Conservation (phyloP, 2,888 invertebrate genomes). For the Dasysyrphus albostriatus region DNA sequence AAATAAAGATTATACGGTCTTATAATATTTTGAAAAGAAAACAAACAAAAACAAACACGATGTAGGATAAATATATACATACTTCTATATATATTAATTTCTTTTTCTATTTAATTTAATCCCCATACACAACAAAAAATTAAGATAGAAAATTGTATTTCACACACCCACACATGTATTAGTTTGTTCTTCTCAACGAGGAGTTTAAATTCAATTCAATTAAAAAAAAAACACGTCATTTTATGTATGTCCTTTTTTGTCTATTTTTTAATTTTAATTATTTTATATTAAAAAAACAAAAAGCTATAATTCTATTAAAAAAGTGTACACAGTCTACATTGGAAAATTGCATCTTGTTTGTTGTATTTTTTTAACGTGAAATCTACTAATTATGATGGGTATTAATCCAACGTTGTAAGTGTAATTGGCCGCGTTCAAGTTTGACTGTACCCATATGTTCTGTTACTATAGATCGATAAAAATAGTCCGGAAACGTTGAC, state of each 20-base stretch:
- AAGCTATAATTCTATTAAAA: constrained; percentile 31
- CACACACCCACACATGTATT: constrained; percentile 17
- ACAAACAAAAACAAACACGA: constrained; percentile 5
- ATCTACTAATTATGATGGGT: too few relatives aligned
- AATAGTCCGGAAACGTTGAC: too few relatives aligned
- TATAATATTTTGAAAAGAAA: constrained; percentile 38
- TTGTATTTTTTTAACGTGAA: background rate
- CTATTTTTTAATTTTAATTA: constrained; percentile 22
- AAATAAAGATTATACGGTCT: constrained; percentile 17
- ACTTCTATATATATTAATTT: background rate
- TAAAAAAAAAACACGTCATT: background rate
- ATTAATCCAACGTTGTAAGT: too few relatives aligned
- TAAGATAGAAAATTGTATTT: constrained; percentile 23
- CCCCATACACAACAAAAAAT: constrained; percentile 14
- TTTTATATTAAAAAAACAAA: constrained; percentile 15
- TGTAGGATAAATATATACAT: constrained; percentile 52
- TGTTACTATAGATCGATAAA: too few relatives aligned
- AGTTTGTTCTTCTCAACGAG: constrained; percentile 14
- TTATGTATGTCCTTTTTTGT: constrained; percentile 30
- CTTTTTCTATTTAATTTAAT: constrained; percentile 6
- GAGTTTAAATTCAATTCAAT: constrained; percentile 1
- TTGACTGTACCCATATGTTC: too few relatives aligned
- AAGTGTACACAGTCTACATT: constrained; percentile 34
- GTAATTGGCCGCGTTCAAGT: too few relatives aligned
- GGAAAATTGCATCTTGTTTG: constrained; percentile 11